These are phyloP conservation scores for Andrena praecox DNA, from an alignment of 2,888 invertebrate species.

Conservation along the genomic window DNA sequence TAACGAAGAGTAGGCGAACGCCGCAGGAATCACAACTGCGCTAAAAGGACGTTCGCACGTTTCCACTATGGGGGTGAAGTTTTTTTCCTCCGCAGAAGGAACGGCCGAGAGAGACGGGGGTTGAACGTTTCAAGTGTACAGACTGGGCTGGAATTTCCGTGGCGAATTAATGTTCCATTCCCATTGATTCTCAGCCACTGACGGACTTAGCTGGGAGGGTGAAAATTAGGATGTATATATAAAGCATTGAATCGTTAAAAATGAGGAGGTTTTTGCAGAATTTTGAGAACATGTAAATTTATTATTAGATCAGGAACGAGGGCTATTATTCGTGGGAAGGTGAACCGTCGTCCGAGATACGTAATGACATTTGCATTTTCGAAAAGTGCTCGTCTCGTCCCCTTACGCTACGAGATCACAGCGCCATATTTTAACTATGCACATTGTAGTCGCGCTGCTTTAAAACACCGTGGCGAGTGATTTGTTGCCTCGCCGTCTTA, in stretches of 20 bases:
- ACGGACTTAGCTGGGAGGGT: not conserved
- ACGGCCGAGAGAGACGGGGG: not conserved
- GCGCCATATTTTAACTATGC: slow-evolving; percentile 1
- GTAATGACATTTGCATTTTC: not conserved
- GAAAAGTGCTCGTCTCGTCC: not conserved
- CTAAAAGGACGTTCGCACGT: slow-evolving; percentile 52
- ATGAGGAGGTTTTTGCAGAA: not conserved
- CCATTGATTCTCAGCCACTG: not conserved
- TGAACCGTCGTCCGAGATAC: not conserved
- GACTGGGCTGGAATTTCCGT: slow-evolving; percentile 5
- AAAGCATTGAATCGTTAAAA: too few relatives aligned
- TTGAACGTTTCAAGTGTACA: not conserved
- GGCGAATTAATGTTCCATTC: slow-evolving; percentile 6
- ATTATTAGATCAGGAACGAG: too few relatives aligned
- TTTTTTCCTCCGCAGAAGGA: not conserved
- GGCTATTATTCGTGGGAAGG: too few relatives aligned
- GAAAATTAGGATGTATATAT: not conserved
- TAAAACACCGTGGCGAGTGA: slow-evolving; percentile 14
- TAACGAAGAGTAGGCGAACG: slow-evolving; percentile 64
- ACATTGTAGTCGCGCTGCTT: not conserved
- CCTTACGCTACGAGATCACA: not conserved
- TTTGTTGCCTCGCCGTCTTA: slow-evolving; percentile 28
- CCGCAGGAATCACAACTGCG: slow-evolving; percentile 59
- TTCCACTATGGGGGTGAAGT: slow-evolving; percentile 27
- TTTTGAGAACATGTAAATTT: not conserved